Percentiles rank a stretch among this genome's conserved stretches.
These are phyloP conservation scores for Carassius carassius DNA, from an alignment of 2,113 vertebrate genomes.

Conservation along the genomic window DNA sequence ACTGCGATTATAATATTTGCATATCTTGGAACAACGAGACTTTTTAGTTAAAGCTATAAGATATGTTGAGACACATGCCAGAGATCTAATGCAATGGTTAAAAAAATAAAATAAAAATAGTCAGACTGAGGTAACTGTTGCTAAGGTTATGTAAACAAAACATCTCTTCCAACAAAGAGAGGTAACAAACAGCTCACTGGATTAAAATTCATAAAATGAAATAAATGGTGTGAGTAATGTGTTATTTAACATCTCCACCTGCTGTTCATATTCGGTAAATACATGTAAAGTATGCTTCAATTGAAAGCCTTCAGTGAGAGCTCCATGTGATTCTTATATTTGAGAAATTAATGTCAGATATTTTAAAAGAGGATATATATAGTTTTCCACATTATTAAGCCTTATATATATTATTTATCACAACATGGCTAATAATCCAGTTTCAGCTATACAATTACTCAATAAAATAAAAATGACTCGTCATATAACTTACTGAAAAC, in stretches of 20 bases:
- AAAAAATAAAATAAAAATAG: too few relatives aligned
- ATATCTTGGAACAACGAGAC: not conserved
- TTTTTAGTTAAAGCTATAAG: not conserved
- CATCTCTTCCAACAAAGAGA: not conserved
- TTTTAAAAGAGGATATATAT: not conserved
- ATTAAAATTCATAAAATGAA: not conserved
- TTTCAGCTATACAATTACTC: not conserved
- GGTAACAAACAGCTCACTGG: not conserved
- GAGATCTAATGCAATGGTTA: not conserved
- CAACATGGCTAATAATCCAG: not conserved
- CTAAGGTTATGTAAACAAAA: not conserved
- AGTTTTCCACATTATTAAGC: not conserved
- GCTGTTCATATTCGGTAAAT: slow-evolving; percentile 10
- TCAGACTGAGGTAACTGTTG: not conserved
- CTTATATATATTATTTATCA: not conserved
- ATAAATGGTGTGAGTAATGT: not conserved
- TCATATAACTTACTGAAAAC: not conserved
- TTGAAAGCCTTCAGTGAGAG: not conserved
- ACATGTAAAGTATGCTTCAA: not conserved
- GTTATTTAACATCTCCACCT: slow-evolving; percentile 40
- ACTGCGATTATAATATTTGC: not conserved
- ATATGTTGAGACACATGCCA: not conserved
- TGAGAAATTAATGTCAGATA: not conserved
- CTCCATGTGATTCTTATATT: not conserved
- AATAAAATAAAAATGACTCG: not conserved